Percentiles rank a stretch among this genome's conserved stretches.
Evolutionary conservation across 2,888 invertebrate species (phyloP).

Genomic region (Leptarthrus brevirostris): DNA sequence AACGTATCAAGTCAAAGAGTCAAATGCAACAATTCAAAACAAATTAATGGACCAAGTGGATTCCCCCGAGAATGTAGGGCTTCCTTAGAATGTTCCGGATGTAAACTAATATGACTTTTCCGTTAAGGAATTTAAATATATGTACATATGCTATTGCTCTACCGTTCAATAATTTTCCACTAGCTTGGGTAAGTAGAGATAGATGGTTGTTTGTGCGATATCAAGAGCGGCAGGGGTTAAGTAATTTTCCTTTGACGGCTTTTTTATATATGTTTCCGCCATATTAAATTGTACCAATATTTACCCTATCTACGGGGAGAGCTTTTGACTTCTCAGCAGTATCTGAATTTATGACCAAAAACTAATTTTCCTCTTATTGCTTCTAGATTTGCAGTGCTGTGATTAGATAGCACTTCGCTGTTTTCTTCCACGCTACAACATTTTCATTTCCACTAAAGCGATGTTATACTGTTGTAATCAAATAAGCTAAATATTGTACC

Average conservation of each 20-base stretch:
- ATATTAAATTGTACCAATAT: background rate
- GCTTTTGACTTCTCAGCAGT: slow-evolving; percentile 18
- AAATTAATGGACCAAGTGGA: slow-evolving; percentile 41
- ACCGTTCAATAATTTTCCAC: background rate
- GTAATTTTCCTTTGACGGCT: no score
- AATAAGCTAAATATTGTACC: slow-evolving; percentile 31
- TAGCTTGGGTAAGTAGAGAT: no score
- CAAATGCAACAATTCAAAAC: slow-evolving; percentile 43
- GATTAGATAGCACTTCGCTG: slow-evolving; percentile 23
- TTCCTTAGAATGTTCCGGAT: slow-evolving; percentile 15
- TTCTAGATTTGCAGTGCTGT: slow-evolving; percentile 1
- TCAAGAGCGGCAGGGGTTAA: background rate
- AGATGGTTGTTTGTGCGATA: background rate
- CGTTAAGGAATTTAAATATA: slow-evolving; percentile 24
- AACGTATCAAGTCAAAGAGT: slow-evolving; percentile 5
- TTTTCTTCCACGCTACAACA: background rate
- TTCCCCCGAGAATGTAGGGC: background rate
- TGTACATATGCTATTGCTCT: background rate
- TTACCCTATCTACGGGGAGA: background rate
- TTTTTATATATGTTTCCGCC: no score
- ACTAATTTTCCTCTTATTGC: slow-evolving; percentile 30
- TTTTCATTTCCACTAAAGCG: background rate
- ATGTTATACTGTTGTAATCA: slow-evolving; percentile 16
- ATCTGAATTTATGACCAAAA: slow-evolving; percentile 19
- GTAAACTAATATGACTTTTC: slow-evolving; percentile 1